phyloP scores from a whole-genome alignment of 2,797 vertebrate species.

The Microctenopoma stevenorrisi region DNA sequence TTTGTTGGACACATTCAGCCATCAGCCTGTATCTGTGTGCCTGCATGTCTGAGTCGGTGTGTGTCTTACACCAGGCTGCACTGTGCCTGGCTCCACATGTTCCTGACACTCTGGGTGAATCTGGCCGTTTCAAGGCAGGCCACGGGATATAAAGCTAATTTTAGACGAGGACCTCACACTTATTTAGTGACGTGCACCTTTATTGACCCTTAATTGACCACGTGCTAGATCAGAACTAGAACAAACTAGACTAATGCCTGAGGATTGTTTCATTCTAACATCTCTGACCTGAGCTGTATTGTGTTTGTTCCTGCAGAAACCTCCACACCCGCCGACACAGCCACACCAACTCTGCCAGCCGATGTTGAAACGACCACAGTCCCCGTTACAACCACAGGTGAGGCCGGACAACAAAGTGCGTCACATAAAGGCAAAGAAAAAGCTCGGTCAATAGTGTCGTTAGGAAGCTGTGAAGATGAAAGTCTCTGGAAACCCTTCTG shows the following conservation, averaged over 20 bases:
- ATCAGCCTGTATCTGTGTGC: slow-evolving; percentile 55
- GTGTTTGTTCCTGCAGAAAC: slow-evolving; percentile 80
- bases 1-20: slow-evolving; percentile 66
- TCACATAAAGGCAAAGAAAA: slow-evolving; percentile 1
- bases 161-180: neutral
- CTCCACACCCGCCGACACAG: slow-evolving; percentile 87
- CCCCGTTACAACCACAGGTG: slow-evolving; percentile 76
- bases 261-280: neutral
- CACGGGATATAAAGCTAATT: slow-evolving; percentile 1
- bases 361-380: slow-evolving; percentile 81
- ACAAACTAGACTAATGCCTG: neutral
- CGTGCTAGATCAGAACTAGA: neutral
- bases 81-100: slow-evolving; percentile 37
- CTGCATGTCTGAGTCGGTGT: slow-evolving; percentile 11
- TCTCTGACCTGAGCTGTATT: slow-evolving; percentile 24
- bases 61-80: slow-evolving; percentile 32
- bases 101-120: slow-evolving; percentile 41
- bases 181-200: neutral
- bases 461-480: slow-evolving; percentile 18
- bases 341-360: slow-evolving; percentile 84
- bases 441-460: slow-evolving; percentile 7
- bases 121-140: slow-evolving; percentile 12
- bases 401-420: slow-evolving; percentile 16
- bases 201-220: neutral
- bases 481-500: slow-evolving; percentile 13